Percentiles rank a stretch among this genome's conserved stretches.
These are phyloP conservation scores for Parascotia fuliginaria DNA, from an alignment of 2,888 invertebrate genomes.

Conservation along the genomic window DNA sequence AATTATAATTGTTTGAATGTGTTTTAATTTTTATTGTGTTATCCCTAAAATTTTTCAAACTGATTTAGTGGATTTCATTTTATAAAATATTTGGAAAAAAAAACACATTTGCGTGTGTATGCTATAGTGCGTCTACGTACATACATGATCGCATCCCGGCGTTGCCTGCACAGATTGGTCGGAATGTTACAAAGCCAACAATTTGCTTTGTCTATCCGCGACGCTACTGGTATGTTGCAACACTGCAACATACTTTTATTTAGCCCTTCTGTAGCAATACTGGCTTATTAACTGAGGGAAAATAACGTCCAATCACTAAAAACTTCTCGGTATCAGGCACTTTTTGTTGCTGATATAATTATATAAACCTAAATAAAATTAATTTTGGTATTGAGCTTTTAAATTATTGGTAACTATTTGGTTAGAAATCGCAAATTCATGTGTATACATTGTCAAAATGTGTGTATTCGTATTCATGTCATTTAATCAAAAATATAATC, in stretches of 20 bases:
- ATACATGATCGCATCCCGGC: constrained; percentile 9
- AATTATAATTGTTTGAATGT: no score
- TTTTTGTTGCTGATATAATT: neutral
- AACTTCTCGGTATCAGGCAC: neutral
- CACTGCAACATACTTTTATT: constrained; percentile 27
- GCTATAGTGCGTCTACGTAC: constrained; percentile 1
- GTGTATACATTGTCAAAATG: no score
- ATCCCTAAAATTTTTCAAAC: no score
- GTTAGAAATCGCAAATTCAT: no score
- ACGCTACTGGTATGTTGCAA: constrained; percentile 22
- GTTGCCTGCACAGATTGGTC: constrained; percentile 34
- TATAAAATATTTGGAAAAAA: no score
- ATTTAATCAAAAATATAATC: no score
- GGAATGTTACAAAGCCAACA: constrained; percentile 46
- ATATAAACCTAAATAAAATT: no score
- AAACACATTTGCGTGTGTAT: neutral
- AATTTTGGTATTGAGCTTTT: no score
- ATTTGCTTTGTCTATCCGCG: constrained; percentile 42
- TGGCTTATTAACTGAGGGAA: neutral
- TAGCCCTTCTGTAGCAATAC: constrained; percentile 13
- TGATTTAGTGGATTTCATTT: no score
- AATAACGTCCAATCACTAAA: neutral
- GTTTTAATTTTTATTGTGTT: no score
- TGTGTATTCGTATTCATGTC: no score
- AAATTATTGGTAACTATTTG: no score